phyloP scores from a whole-genome alignment of 1,140 invertebrate species.

The Anthonomus grandis region DNA sequence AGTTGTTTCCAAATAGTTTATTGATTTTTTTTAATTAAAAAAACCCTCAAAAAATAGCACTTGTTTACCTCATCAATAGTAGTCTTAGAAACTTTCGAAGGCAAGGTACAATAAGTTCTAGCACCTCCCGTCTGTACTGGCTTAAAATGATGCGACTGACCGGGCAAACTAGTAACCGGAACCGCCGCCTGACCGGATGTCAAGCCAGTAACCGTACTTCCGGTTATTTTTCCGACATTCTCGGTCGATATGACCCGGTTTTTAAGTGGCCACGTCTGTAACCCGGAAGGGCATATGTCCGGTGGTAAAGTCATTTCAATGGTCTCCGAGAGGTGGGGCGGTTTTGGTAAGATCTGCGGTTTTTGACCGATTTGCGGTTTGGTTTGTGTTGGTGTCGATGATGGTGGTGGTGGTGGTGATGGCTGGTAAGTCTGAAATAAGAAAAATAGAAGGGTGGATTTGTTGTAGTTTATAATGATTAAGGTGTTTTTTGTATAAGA shows the following conservation, averaged over 20 bases:
- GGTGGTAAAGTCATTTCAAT: conserved; percentile 55
- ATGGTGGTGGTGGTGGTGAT: no score
- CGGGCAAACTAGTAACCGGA: conserved; percentile 16
- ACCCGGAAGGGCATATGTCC: conserved; percentile 44
- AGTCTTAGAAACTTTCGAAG: conserved; percentile 21
- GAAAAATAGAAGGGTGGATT: not conserved
- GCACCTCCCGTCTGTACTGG: not conserved
- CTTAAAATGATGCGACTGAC: no score
- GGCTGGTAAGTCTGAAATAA: conserved; percentile 27
- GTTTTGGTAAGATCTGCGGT: conserved; percentile 56
- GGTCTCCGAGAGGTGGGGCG: conserved; percentile 49
- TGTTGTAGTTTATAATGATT: no score
- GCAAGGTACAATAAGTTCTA: conserved; percentile 17
- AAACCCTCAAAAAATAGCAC: no score
- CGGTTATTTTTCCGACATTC: conserved; percentile 47
- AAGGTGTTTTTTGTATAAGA: no score
- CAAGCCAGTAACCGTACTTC: conserved; percentile 5
- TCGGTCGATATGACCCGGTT: conserved; percentile 54
- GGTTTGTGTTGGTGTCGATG: conserved; percentile 35
- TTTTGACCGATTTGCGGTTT: conserved; percentile 59
- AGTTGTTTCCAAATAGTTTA: no score
- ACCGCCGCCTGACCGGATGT: not conserved
- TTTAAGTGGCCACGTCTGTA: conserved; percentile 64
- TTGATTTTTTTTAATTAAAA: no score
- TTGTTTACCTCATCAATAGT: conserved; percentile 24